A percentile compares a stretch with the other conserved stretches of the same genome.
phyloP scores from a whole-genome alignment of 2,888 invertebrate genomes.

The Andrena chrysosceles region DNA sequence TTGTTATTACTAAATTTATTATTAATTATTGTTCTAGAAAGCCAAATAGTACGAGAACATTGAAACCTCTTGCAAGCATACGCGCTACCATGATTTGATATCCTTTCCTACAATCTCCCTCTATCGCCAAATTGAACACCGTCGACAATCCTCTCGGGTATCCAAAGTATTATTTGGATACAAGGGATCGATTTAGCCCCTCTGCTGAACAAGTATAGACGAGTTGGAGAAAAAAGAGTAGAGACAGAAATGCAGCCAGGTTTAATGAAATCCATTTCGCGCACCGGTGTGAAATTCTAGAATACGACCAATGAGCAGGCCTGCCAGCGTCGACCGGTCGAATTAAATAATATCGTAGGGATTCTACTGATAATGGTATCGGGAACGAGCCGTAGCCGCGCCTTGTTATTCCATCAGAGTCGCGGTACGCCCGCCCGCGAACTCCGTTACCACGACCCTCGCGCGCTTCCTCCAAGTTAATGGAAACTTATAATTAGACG shows the following conservation, averaged over 20 bases:
- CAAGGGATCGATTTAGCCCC: background rate
- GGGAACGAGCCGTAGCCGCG: conserved; percentile 16
- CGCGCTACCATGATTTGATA: background rate
- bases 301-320: conserved; percentile 35
- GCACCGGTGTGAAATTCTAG: conserved; percentile 32
- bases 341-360: conserved; percentile 52
- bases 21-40: no score
- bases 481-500: conserved; percentile 54
- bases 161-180: background rate
- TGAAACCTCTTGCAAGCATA: no score
- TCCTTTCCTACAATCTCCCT: background rate
- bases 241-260: background rate
- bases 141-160: background rate
- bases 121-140: background rate
- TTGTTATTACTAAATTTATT: no score
- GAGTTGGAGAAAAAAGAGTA: background rate
- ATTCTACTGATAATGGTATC: conserved; percentile 56
- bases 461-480: conserved; percentile 58
- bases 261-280: conserved; percentile 55
- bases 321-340: conserved; percentile 25
- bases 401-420: conserved; percentile 64
- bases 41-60: no score
- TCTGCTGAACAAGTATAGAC: background rate
- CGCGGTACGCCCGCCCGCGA: conserved; percentile 24
- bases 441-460: conserved; percentile 51